Evolutionary conservation across 2,113 vertebrate genomes (phyloP).

Genomic region (Bufo bufo): DNA sequence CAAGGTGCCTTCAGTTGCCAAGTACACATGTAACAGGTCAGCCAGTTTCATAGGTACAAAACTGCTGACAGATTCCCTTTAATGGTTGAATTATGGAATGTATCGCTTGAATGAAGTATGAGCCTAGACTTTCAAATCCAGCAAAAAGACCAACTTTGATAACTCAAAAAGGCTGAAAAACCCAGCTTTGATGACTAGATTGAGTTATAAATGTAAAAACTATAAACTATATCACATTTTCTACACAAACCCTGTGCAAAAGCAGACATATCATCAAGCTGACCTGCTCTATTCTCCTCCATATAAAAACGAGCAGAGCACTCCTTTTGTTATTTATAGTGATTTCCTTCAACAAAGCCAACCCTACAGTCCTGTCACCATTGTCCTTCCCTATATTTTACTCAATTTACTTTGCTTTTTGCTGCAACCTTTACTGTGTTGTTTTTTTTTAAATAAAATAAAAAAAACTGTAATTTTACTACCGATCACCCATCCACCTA

Average conservation of each 20-base stretch:
- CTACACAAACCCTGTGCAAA: not conserved
- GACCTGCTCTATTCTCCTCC: not conserved
- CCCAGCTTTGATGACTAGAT: not conserved
- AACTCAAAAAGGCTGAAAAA: not conserved
- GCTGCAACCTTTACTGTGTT: constrained; percentile 22
- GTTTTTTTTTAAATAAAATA: constrained; percentile 40
- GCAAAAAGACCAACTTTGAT: not conserved
- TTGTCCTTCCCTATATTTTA: constrained; percentile 49
- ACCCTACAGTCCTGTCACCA: constrained; percentile 1
- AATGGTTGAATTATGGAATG: no score
- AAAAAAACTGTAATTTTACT: constrained; percentile 54
- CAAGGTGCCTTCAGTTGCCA: no score
- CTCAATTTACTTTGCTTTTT: constrained; percentile 47
- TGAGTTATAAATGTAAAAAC: not conserved
- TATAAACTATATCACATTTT: not conserved
- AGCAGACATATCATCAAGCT: not conserved
- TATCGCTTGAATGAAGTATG: no score
- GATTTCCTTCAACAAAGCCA: constrained; percentile 13
- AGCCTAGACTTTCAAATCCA: no score
- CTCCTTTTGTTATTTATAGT: constrained; percentile 40
- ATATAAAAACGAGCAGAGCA: constrained; percentile 20
- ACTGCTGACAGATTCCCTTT: no score
- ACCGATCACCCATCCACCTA: constrained; percentile 30
- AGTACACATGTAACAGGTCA: no score
- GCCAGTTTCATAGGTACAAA: no score